A percentile compares a stretch with the other conserved stretches of the same genome.
Conservation (phyloP, 2,113 vertebrate genomes). For the Malurus cyaneus region DNA sequence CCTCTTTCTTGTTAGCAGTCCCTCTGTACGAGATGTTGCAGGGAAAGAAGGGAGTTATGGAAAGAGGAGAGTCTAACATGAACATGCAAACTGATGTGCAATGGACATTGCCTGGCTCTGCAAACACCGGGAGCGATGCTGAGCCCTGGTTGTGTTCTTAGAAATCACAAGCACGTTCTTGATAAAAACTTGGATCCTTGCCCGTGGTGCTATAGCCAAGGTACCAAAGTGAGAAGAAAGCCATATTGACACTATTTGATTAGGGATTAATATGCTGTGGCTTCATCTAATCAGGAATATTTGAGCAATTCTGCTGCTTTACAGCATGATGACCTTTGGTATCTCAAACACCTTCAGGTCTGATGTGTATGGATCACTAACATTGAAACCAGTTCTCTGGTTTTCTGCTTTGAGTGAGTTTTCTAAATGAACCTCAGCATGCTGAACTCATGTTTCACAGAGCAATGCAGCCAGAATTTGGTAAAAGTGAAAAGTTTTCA, state of each 20-base stretch:
- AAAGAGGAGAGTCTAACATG: not conserved
- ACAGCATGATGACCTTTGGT: not conserved
- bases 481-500: not conserved
- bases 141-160: not conserved
- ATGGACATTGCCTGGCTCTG: not conserved
- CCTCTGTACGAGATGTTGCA: not conserved
- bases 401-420: not conserved
- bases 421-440: not conserved
- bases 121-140: not conserved
- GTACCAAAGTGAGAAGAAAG: not conserved
- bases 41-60: not conserved
- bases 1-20: not conserved
- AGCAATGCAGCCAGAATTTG: not conserved
- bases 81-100: not conserved
- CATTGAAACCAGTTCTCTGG: not conserved
- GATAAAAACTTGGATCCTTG: constrained; percentile 5
- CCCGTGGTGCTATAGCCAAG: not conserved
- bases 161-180: not conserved
- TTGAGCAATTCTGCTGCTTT: not conserved
- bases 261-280: not conserved
- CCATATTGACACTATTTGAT: not conserved
- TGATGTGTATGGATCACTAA: not conserved
- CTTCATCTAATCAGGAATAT: not conserved
- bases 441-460: not conserved
- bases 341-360: not conserved